phyloP scores from a whole-genome alignment of 2,888 invertebrate species.

The Serripes groenlandicus region DNA sequence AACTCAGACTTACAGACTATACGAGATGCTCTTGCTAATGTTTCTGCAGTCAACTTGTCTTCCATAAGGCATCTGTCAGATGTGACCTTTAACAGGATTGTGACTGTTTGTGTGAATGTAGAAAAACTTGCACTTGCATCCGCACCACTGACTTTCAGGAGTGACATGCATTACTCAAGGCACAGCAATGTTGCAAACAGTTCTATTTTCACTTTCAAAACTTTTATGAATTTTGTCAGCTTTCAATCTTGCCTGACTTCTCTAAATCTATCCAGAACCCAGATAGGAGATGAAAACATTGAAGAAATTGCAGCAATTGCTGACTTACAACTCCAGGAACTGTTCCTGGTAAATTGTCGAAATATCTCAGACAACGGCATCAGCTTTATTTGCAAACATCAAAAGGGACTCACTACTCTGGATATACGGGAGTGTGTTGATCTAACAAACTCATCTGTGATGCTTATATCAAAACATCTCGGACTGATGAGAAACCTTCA shows the following conservation, averaged over 20 bases:
- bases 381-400: constrained; percentile 88
- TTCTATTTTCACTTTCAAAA: constrained; percentile 91
- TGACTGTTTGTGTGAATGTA: constrained; percentile 89
- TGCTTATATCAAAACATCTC: constrained; percentile 89
- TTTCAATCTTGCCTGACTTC: constrained; percentile 89
- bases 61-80: constrained; percentile 92
- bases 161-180: constrained; percentile 88
- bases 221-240: constrained; percentile 89
- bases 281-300: constrained; percentile 90
- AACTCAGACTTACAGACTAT: constrained; percentile 87
- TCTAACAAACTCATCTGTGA: constrained; percentile 90
- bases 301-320: constrained; percentile 88
- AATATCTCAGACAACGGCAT: constrained; percentile 90
- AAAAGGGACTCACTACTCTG: constrained; percentile 88
- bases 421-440: constrained; percentile 90
- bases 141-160: constrained; percentile 91
- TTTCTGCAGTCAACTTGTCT: constrained; percentile 89
- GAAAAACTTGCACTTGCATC: constrained; percentile 90
- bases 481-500: constrained; percentile 89
- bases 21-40: constrained; percentile 81
- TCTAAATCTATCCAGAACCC: constrained; percentile 90
- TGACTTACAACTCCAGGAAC: constrained; percentile 88
- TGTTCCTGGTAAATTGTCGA: constrained; percentile 89
- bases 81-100: constrained; percentile 91
- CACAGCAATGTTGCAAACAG: constrained; percentile 87